Conservation (phyloP, 2,888 invertebrate genomes). For the Leptogaster cylindrica region DNA sequence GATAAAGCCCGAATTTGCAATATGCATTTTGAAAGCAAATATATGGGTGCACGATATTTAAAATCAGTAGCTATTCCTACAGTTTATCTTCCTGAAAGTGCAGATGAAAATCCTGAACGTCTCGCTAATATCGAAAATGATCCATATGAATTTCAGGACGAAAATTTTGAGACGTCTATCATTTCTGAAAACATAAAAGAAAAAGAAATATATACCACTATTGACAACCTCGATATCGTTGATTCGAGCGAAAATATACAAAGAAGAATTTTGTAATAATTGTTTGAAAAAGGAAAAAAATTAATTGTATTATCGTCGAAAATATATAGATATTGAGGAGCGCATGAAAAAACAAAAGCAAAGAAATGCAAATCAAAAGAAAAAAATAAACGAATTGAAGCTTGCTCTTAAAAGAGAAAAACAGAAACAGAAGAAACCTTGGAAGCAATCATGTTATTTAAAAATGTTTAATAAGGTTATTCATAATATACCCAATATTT, state of each 20-base stretch:
- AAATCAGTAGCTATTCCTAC: slow-evolving; percentile 19
- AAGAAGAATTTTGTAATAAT: slow-evolving; percentile 17
- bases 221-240: background rate
- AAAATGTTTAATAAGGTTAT: background rate
- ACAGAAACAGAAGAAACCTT: slow-evolving; percentile 2
- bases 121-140: no score
- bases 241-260: background rate
- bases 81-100: background rate
- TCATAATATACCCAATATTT: background rate
- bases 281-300: slow-evolving; percentile 29
- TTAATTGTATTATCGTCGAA: slow-evolving; percentile 23
- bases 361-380: slow-evolving; percentile 20
- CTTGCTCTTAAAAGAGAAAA: slow-evolving; percentile 25
- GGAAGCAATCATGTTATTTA: background rate
- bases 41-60: background rate
- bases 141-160: background rate
- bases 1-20: background rate
- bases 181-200: background rate
- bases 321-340: no score
- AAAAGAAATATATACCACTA: background rate
- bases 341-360: slow-evolving; percentile 2
- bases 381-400: slow-evolving; percentile 11
- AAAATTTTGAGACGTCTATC: background rate
- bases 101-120: background rate
- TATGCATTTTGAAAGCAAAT: slow-evolving; percentile 5